Conservation (phyloP, 2,797 vertebrate species). For the Sus cebifrons region DNA sequence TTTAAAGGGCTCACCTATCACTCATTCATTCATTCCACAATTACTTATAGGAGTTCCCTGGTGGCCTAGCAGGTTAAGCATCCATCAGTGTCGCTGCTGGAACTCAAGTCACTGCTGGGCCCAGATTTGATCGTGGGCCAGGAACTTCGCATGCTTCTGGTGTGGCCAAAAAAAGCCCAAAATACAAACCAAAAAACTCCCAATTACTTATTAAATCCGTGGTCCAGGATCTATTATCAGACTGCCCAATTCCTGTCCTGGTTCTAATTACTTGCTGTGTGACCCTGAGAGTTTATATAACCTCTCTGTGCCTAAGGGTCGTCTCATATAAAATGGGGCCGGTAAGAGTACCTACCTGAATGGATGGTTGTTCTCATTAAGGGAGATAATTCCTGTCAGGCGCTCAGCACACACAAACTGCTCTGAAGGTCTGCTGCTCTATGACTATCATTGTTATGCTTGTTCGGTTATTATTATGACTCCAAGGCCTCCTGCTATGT, state of each 20-base stretch:
- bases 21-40: too few species aligned
- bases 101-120: too few species aligned
- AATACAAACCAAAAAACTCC: too few species aligned
- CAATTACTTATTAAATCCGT: too few species aligned
- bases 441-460: rapidly evolving
- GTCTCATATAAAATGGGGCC: neutral
- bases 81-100: too few species aligned
- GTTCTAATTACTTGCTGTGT: neutral
- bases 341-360: neutral
- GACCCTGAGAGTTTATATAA: neutral
- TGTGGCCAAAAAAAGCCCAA: too few species aligned
- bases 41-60: too few species aligned
- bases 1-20: neutral
- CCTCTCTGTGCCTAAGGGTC: neutral
- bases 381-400: neutral
- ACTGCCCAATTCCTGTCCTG: rapidly evolving
- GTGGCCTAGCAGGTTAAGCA: too few species aligned
- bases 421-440: too few species aligned
- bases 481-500: neutral
- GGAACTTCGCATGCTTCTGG: too few species aligned
- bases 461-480: rapidly evolving
- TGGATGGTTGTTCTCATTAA: too few species aligned
- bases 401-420: rapidly evolving
- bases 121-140: too few species aligned
- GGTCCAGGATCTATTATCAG: neutral